Evolutionary conservation across 1,140 invertebrate genomes (phyloP).

Genomic region (Drosophila lini): DNA sequence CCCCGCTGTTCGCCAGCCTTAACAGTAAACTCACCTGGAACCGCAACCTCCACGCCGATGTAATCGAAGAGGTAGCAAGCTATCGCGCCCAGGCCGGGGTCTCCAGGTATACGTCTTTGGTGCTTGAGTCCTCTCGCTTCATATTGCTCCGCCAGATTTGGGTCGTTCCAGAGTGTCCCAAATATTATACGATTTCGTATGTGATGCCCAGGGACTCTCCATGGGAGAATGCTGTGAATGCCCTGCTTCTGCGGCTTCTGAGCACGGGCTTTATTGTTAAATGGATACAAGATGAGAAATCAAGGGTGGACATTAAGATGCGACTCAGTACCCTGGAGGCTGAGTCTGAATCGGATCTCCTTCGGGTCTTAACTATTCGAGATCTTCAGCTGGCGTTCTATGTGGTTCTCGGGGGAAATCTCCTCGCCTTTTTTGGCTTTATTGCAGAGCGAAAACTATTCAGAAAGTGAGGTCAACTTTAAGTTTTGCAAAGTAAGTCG

Average conservation of each 20-base stretch:
- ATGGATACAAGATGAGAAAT: slow-evolving; percentile 71
- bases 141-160: slow-evolving; percentile 57
- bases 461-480: too few species aligned
- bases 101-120: slow-evolving; percentile 60
- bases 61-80: slow-evolving; percentile 63
- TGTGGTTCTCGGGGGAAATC: slow-evolving; percentile 65
- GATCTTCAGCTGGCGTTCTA: slow-evolving; percentile 80
- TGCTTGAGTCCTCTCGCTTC: slow-evolving; percentile 65
- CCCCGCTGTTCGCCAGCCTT: slow-evolving; percentile 66
- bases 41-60: slow-evolving; percentile 57
- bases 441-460: slow-evolving; percentile 32
- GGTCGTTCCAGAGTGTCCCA: slow-evolving; percentile 81
- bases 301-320: slow-evolving; percentile 39
- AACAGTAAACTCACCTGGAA: slow-evolving; percentile 76
- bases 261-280: slow-evolving; percentile 71
- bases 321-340: slow-evolving; percentile 18
- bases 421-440: slow-evolving; percentile 48
- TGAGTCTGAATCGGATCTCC: slow-evolving; percentile 25
- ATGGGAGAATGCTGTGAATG: slow-evolving; percentile 73
- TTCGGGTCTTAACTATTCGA: slow-evolving; percentile 64
- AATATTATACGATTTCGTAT: slow-evolving; percentile 82
- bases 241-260: slow-evolving; percentile 59
- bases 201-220: slow-evolving; percentile 72
- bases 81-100: slow-evolving; percentile 69
- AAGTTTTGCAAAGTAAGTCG: too few species aligned